phyloP scores from a whole-genome alignment of 2,113 vertebrate genomes.

The Perccottus glenii region DNA sequence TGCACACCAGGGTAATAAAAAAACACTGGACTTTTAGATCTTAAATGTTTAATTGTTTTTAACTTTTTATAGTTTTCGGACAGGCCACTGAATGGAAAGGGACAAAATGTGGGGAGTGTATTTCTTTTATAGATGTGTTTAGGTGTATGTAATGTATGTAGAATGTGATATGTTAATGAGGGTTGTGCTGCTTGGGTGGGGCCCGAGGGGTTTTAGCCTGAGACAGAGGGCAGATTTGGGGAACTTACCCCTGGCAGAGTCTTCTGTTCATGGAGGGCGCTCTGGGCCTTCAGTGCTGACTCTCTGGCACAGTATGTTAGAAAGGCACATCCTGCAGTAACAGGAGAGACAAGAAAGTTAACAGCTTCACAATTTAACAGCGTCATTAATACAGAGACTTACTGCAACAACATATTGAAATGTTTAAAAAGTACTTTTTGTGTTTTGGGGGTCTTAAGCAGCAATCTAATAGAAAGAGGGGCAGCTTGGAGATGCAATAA shows the following conservation, averaged over 20 bases:
- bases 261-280: constrained; percentile 96
- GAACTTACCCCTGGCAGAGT: constrained; percentile 96
- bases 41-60: neutral
- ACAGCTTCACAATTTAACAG: constrained; percentile 11
- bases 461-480: neutral
- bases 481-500: constrained; percentile 1
- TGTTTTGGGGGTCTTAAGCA: constrained; percentile 8
- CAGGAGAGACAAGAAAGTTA: constrained; percentile 56
- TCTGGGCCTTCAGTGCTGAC: constrained; percentile 98
- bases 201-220: constrained; percentile 54
- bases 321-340: constrained; percentile 91
- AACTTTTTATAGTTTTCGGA: neutral
- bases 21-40: too few species aligned
- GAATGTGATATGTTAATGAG: constrained; percentile 27
- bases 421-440: neutral
- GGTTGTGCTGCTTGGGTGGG: constrained; percentile 35
- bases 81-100: neutral
- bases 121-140: constrained; percentile 14
- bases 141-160: constrained; percentile 34
- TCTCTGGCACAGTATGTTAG: constrained; percentile 98
- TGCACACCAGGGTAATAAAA: too few species aligned
- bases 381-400: neutral
- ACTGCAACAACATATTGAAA: neutral
- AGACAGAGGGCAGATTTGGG: constrained; percentile 66
- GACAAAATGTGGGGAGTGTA: neutral